Percentiles rank a stretch among this genome's conserved stretches.
Evolutionary conservation across 2,113 vertebrate genomes (phyloP).

Genomic region (Corynorhinus townsendii): DNA sequence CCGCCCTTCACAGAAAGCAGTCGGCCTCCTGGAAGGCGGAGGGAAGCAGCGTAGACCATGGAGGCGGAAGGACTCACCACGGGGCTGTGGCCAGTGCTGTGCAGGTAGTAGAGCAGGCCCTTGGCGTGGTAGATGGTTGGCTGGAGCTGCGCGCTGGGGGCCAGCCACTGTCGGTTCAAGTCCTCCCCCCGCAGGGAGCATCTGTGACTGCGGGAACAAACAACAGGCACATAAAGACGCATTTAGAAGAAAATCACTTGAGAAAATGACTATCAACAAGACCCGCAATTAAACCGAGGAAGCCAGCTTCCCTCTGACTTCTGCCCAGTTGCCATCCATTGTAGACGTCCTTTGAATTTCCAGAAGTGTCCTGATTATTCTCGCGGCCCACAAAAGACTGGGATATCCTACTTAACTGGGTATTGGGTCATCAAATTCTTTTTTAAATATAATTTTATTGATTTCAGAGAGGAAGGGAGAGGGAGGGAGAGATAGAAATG

Average conservation of each 20-base stretch:
- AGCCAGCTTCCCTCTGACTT: background rate
- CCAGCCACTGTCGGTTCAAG: slow-evolving; percentile 92
- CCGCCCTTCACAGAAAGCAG: background rate
- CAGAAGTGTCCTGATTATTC: background rate
- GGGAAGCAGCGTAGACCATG: background rate
- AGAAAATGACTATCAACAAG: background rate
- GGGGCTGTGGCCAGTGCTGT: slow-evolving; percentile 83
- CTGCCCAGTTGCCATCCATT: background rate
- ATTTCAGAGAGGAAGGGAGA: too few relatives aligned
- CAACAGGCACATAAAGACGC: background rate
- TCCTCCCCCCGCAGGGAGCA: slow-evolving; percentile 91
- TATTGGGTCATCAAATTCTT: background rate
- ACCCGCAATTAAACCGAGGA: slow-evolving; percentile 36
- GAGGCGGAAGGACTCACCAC: slow-evolving; percentile 81
- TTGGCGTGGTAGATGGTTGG: slow-evolving; percentile 94
- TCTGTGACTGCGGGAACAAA: slow-evolving; percentile 83
- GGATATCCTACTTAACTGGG: background rate
- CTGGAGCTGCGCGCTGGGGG: slow-evolving; percentile 82
- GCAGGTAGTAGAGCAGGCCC: slow-evolving; percentile 90
- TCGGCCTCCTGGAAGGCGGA: background rate
- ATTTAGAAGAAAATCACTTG: background rate
- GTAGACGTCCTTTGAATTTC: background rate
- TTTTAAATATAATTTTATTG: too few relatives aligned
- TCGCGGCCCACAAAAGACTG: background rate
- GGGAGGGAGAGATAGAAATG: too few relatives aligned